Conservation (phyloP, 2,797 vertebrate genomes). For the Cryptoblepharus egeriae region DNA sequence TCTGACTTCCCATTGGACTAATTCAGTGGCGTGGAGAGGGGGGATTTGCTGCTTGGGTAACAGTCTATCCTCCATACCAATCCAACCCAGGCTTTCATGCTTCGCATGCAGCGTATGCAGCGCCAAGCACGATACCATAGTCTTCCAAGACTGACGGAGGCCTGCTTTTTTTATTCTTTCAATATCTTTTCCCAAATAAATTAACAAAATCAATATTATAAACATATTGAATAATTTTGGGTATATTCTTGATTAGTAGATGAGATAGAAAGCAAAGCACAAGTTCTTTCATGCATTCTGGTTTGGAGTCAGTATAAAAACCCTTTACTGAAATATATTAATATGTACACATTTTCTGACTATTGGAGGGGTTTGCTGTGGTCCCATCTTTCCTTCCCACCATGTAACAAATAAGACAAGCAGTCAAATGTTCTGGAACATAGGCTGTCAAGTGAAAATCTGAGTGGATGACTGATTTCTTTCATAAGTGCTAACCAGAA, state of each 20-base stretch:
- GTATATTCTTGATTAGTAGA: background rate
- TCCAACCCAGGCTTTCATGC: too few relatives aligned
- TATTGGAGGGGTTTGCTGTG: background rate
- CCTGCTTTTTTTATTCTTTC: too few relatives aligned
- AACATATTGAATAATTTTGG: background rate
- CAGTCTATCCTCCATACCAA: too few relatives aligned
- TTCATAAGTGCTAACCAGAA: background rate
- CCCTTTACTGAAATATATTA: background rate
- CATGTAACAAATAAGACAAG: background rate
- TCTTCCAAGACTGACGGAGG: too few relatives aligned
- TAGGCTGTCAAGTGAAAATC: background rate
- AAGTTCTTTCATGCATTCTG: background rate
- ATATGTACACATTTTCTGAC: background rate
- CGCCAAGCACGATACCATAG: too few relatives aligned
- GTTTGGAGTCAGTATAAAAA: background rate
- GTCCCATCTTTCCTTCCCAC: background rate
- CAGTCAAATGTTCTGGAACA: background rate
- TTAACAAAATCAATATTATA: background rate
- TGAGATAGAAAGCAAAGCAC: background rate
- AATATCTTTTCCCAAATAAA: background rate
- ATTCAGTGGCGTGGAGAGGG: too few relatives aligned
- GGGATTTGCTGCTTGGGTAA: too few relatives aligned
- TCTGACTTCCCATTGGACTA: too few relatives aligned
- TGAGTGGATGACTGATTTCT: background rate
- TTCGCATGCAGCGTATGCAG: too few relatives aligned